Evolutionary conservation across 2,113 vertebrate species (phyloP).

Genomic region (Podilymbus podiceps): DNA sequence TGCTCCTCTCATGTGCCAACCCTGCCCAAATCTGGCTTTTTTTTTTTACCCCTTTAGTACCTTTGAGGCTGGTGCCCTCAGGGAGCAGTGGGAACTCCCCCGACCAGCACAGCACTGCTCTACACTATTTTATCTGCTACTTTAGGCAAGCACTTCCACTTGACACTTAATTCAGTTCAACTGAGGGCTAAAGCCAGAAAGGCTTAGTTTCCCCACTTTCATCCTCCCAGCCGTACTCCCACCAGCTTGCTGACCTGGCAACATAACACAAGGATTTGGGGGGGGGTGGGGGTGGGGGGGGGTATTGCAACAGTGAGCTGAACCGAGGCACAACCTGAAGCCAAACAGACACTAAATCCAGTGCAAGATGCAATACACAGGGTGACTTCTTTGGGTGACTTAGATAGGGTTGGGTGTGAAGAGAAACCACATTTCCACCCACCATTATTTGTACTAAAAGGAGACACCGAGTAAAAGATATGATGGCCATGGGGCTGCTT

Average conservation of each 20-base stretch:
- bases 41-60: accelerated
- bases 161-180: not conserved
- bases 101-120: not conserved
- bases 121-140: not conserved
- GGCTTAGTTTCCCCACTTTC: not conserved
- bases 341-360: not conserved
- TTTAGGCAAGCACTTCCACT: not conserved
- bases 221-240: not conserved
- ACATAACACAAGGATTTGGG: not conserved
- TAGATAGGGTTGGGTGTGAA: not conserved
- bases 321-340: not conserved
- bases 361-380: not conserved
- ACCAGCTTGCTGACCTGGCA: not conserved
- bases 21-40: not conserved
- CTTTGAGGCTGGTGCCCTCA: not conserved
- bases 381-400: not conserved
- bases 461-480: not conserved
- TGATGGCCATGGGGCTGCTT: not conserved
- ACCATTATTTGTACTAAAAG: not conserved
- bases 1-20: not conserved
- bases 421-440: not conserved
- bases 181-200: not conserved
- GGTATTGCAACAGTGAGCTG: not conserved
- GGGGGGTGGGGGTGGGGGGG: not conserved
- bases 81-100: not conserved